Evolutionary conservation across 2,888 invertebrate genomes (phyloP).

Genomic region (Laothoe populi): DNA sequence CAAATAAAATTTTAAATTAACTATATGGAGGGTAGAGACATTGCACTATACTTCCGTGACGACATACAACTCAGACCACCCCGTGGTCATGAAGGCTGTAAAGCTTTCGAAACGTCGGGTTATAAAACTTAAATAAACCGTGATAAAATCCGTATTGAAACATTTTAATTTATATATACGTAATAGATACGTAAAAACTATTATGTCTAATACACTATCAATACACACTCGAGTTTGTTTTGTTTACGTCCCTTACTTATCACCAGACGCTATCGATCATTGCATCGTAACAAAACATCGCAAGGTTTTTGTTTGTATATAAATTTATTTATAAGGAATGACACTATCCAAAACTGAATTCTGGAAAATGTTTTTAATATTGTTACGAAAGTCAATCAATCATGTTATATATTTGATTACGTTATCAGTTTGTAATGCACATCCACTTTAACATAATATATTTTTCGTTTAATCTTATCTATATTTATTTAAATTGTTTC

Average conservation of each 20-base stretch:
- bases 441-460: not conserved
- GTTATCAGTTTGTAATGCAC: not conserved
- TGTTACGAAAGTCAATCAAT: constrained; percentile 15
- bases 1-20: no score
- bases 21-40: no score
- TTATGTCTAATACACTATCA: no score
- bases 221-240: no score
- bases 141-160: no score
- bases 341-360: not conserved
- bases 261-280: constrained; percentile 13
- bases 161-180: not conserved
- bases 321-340: not conserved
- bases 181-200: not conserved
- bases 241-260: constrained; percentile 15
- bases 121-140: no score
- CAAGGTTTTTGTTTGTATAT: not conserved
- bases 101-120: no score
- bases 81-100: no score
- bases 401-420: constrained; percentile 6
- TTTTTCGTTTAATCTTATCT: no score
- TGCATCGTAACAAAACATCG: constrained; percentile 15
- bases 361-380: not conserved
- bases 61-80: no score
- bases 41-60: no score
- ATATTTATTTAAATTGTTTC: no score